A percentile compares a stretch with the other conserved stretches of the same genome.
Conservation (phyloP, 2,888 invertebrate genomes). For the Tachina fera region DNA sequence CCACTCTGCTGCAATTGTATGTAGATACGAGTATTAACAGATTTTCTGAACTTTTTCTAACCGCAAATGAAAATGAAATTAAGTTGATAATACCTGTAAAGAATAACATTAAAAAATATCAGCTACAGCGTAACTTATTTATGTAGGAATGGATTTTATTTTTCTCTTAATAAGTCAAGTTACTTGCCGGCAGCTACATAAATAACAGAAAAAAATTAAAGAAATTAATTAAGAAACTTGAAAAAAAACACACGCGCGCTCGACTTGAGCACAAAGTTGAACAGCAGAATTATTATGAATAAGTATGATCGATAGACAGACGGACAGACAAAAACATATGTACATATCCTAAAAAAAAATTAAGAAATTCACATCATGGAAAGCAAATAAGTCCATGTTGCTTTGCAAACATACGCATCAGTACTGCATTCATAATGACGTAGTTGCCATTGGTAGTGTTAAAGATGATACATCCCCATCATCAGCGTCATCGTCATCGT, state of each 20-base stretch:
- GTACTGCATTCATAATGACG: background rate
- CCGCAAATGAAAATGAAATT: constrained; percentile 66
- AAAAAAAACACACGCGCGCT: constrained; percentile 3
- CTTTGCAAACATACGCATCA: background rate
- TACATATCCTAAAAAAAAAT: background rate
- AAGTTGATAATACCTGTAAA: constrained; percentile 66
- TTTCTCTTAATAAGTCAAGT: constrained; percentile 8
- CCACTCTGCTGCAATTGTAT: constrained; percentile 1
- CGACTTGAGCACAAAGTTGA: constrained; percentile 32
- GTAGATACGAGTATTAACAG: constrained; percentile 28
- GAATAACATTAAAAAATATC: constrained; percentile 69
- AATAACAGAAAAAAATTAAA: background rate
- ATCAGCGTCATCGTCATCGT: constrained; percentile 25
- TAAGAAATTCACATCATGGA: constrained; percentile 16
- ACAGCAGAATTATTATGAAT: constrained; percentile 24
- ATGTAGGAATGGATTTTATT: background rate
- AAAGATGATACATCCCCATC: constrained; percentile 24
- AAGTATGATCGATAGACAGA: constrained; percentile 16
- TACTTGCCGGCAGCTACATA: constrained; percentile 11
- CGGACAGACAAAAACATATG: background rate
- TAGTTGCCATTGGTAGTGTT: constrained; percentile 37
- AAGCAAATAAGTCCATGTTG: constrained; percentile 25
- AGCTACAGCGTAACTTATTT: background rate
- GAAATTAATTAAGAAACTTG: constrained; percentile 10
- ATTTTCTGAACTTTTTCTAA: constrained; percentile 21